Base-by-base conservation (phyloP, 2,113 vertebrate species). In the Coryphaenoides rupestris region DNA sequence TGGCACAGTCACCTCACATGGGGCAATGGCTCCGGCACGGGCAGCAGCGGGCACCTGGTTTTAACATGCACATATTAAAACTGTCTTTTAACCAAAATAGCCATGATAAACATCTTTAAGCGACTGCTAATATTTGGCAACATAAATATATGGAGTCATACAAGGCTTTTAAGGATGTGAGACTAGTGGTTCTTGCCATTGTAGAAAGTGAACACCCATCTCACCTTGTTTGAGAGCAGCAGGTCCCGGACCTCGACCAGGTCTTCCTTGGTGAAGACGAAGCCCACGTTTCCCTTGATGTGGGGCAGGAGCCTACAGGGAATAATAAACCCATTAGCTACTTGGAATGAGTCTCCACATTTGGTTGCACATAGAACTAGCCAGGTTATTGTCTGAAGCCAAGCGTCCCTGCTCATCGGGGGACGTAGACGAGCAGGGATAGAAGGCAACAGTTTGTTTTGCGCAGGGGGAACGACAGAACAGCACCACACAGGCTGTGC, bases 191-290 rank as follows among this genome's bases (percentile, higher is more conserved):
- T 1, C 13, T 40, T 40, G 5, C 7, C 52, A 54, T 53, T 53
- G 50, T 3, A 19, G 21, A 54, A 19, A 19, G n/a, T 12, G 10
- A n/a, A 19, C 52, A 23, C n/a, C n/a, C 26, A 6, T 10, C 55
- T 76, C 79, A 98, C 97, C 93, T 99, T 99, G 73, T 99, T 99
- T 23, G 91, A 92, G 90, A 99, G 62, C 80, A 99, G 89, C 93
- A 99, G 63, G 85, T 98, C 97, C 72, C 96, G 79, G 85, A 99
- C 89, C 79, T 99, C 96, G 28, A 93, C 86, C 86, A 99, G 90
- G 82, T 98, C 97, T 87, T 99, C 97, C 89, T 98, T 99, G 59
- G 96, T 99, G 91, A 99, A 99, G 62, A 99, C 96, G 71, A 99
- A 98, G 53, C 96, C 97, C 66, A 99, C 96, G 0, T 99, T 99